phyloP scores from a whole-genome alignment of 2,113 vertebrate species.

The Centropus unirufus region DNA sequence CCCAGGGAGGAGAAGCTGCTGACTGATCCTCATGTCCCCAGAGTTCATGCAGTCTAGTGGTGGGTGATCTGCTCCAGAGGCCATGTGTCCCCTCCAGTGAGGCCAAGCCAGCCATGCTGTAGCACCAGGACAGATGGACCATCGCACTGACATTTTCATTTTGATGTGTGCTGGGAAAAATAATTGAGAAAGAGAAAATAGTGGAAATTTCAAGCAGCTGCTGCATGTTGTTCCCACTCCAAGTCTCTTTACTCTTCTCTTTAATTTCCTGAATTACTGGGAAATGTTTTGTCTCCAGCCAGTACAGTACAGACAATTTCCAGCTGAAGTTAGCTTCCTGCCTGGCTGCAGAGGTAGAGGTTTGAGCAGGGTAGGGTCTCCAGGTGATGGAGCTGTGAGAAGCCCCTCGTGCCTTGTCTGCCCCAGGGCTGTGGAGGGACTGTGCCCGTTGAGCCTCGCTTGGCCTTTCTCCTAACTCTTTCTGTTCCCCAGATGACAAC shows the following conservation, averaged over 20 bases:
- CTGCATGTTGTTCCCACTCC: not conserved
- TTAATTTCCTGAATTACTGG: not conserved
- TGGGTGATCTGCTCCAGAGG: not conserved
- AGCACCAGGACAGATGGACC: not conserved
- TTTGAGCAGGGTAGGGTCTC: not conserved
- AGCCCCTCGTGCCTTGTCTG: not conserved
- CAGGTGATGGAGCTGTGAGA: not conserved
- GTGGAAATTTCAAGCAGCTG: not conserved
- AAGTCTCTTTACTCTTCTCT: not conserved
- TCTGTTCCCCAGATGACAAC: constrained; percentile 88
- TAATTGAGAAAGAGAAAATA: not conserved
- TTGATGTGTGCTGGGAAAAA: not conserved
- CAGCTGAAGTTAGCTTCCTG: not conserved
- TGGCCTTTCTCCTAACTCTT: not conserved
- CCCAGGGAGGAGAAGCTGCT: not conserved
- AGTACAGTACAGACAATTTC: not conserved
- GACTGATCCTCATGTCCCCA: not conserved
- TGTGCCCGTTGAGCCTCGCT: not conserved
- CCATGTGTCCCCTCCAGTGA: not conserved
- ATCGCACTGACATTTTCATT: not conserved
- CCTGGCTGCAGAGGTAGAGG: not conserved
- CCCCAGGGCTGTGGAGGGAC: not conserved
- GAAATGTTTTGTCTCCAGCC: not conserved
- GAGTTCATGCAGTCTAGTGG: not conserved
- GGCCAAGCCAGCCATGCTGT: not conserved